Evolutionary conservation across 2,797 vertebrate genomes (phyloP), one percentile per base, ranked within the genome.

Genomic region (Rhodeus uyekii): DNA sequence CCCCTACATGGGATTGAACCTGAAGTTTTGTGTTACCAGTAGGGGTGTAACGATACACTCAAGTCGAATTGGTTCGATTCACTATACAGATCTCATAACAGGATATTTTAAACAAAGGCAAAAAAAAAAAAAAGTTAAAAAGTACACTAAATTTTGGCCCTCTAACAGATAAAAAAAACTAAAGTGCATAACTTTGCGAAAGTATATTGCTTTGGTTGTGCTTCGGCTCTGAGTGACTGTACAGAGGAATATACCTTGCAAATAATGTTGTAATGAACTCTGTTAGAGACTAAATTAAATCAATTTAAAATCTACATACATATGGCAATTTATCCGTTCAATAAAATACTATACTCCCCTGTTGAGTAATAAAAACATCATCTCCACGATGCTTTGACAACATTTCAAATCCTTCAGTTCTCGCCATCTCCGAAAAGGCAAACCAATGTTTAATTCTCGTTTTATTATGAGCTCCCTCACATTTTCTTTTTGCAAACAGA

Each of bases 1-100:
- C 29, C 60, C 27, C 76, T 77, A 24, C 42, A n/a, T 27, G 46
- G 69, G 29, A 72, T 34, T 72, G 46, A 72, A 72, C 69, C 69
- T 50, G 46, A 7, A 50, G 69, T 18, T 72, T 72, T 72, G 68
- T 13, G 44, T 71, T 71, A 71, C 68, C 46, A 32, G 42, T 13
- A 13, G 9, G 42, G 9, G 27, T 7, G 68, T 48, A 50, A 72
- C 19, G 19, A 50, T 34, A 50, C 9, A 72, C 19, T n/a, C 6
- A 50, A 13, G 19, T 4, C 29, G 13, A 36, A 50, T 36, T 32
- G 12, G 46, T 36, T 72, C 19, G 9, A 72, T 72, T 34, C 10
- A n/a, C 10, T 34, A 34, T 72, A 13, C 29, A 8, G 19, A 34
- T 34, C 29, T 50, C 29, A 34, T 19, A 50, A 50, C 32, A 34